Evolutionary conservation across 1,140 invertebrate species (phyloP).

Genomic region (Mizuhopecten yessoensis): DNA sequence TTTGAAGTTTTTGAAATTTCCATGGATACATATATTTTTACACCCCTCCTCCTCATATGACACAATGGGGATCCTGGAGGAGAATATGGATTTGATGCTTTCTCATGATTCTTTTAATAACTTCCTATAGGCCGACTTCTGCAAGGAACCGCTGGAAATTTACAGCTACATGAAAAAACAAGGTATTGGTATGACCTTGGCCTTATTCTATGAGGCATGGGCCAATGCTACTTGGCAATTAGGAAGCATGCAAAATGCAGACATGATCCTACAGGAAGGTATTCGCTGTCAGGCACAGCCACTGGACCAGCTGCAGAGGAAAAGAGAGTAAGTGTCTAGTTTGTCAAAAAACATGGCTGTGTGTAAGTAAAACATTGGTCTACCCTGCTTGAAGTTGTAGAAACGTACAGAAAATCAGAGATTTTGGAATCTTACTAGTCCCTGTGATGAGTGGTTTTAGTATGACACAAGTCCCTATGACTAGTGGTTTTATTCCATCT

Average conservation of each 20-base stretch:
- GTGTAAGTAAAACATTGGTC: too few species aligned
- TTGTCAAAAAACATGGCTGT: not conserved
- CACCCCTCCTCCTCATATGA: too few species aligned
- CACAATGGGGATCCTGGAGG: too few species aligned
- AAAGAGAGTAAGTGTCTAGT: conserved; percentile 73
- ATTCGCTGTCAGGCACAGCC: conserved; percentile 78
- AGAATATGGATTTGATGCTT: too few species aligned
- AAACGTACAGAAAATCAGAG: too few species aligned
- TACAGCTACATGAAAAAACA: conserved; percentile 81
- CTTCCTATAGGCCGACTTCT: conserved; percentile 69
- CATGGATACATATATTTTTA: too few species aligned
- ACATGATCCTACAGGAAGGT: conserved; percentile 80
- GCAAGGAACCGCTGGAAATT: conserved; percentile 77
- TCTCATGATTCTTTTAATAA: not conserved
- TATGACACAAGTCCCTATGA: too few species aligned
- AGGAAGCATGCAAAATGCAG: conserved; percentile 81
- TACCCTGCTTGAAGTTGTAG: too few species aligned
- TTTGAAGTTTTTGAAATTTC: too few species aligned
- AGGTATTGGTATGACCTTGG: conserved; percentile 76
- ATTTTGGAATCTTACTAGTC: too few species aligned
- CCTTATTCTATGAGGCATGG: conserved; percentile 82
- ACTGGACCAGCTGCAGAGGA: conserved; percentile 69
- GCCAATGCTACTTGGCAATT: conserved; percentile 78
- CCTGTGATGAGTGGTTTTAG: too few species aligned
- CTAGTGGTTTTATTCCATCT: too few species aligned